Base-by-base conservation (phyloP, 2,888 invertebrate species). In the Caenorhabditis angaria region DNA sequence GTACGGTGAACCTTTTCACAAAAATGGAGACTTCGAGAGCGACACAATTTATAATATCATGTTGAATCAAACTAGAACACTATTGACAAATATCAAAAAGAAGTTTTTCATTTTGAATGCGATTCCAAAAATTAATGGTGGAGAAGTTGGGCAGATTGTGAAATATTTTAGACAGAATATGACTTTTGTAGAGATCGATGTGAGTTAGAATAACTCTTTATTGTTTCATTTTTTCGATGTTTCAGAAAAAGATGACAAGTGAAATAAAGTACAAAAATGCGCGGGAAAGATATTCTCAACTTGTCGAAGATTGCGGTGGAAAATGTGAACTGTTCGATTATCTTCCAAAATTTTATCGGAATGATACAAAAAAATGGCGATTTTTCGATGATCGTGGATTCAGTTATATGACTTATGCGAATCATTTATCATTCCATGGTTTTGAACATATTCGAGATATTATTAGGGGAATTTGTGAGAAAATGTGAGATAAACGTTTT, bases 291-390 rank as follows among this genome's bases (percentile, higher is more conserved):
- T 59, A 59, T 10, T 60, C 54, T 50, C 51, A 58, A 10, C 28
- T 70, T n/a, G 61, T 70, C 10, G 54, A 69, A 22, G 69, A 69
- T 25, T 69, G n/a, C n/a, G n/a, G n/a, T n/a, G n/a, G n/a, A n/a
- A n/a, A n/a, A n/a, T n/a, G n/a, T n/a, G n/a, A n/a, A n/a, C n/a
- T n/a, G n/a, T n/a, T n/a, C n/a, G n/a, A n/a, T n/a, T n/a, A n/a
- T n/a, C n/a, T n/a, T n/a, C n/a, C n/a, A n/a, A n/a, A n/a, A n/a
- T n/a, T n/a, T n/a, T n/a, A n/a, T n/a, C n/a, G n/a, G n/a, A n/a
- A n/a, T n/a, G n/a, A n/a, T n/a, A n/a, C n/a, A n/a, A n/a, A n/a
- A n/a, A n/a, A n/a, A n/a, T n/a, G n/a, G n/a, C n/a, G n/a, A n/a
- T n/a, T n/a, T n/a, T n/a, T n/a, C n/a, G n/a, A n/a, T n/a, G n/a